Conservation (phyloP, 1,140 invertebrate genomes). For the Lepidostoma basale region DNA sequence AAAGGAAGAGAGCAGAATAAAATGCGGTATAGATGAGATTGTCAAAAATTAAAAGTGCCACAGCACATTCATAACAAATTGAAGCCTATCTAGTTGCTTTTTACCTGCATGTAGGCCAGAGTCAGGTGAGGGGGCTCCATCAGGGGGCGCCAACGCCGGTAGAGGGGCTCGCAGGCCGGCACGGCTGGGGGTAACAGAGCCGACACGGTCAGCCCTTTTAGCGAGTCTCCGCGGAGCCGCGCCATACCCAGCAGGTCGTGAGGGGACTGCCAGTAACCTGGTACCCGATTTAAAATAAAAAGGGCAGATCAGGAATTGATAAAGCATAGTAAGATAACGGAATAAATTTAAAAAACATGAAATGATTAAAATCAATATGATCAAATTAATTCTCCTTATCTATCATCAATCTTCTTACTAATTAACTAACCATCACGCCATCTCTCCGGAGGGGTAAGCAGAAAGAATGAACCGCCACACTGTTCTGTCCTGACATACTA, state of each 20-base stretch:
- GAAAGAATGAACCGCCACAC: too few relatives aligned
- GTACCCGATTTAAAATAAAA: neutral
- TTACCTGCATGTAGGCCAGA: slow-evolving; percentile 35
- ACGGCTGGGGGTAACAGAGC: slow-evolving; percentile 32
- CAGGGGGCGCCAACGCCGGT: slow-evolving; percentile 5
- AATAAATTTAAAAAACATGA: too few relatives aligned
- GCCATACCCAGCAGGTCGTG: slow-evolving; percentile 44
- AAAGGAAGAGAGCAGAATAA: too few relatives aligned
- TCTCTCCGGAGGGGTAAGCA: too few relatives aligned
- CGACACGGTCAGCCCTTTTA: slow-evolving; percentile 32
- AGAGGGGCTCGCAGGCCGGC: slow-evolving; percentile 19
- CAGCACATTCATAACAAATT: too few relatives aligned
- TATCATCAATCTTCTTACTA: too few relatives aligned
- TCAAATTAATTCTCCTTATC: too few relatives aligned
- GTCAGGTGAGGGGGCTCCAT: slow-evolving; percentile 29
- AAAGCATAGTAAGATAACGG: neutral
- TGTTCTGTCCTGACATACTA: too few relatives aligned
- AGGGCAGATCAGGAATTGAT: too few relatives aligned
- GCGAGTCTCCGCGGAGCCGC: slow-evolving; percentile 27
- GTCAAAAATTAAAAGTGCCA: neutral
- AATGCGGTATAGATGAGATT: neutral
- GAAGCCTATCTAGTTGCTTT: too few relatives aligned
- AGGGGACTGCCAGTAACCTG: slow-evolving; percentile 44
- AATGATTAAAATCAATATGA: too few relatives aligned
- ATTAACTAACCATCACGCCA: too few relatives aligned